Evolutionary conservation across 2,113 vertebrate species (phyloP).

Genomic region (Hymenochirus boettgeri): DNA sequence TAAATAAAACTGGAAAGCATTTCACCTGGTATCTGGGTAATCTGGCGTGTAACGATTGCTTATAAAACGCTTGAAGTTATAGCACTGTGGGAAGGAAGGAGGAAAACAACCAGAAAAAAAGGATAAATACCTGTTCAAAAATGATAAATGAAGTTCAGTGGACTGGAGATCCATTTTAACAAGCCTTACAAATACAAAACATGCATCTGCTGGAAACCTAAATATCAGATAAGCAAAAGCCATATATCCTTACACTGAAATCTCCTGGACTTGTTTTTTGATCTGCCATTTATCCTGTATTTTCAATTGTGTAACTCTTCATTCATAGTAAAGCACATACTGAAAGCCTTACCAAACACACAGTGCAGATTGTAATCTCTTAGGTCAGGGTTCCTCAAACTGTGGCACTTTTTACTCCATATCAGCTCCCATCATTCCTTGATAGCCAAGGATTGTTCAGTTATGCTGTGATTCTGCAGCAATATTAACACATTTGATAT

Average conservation of each 20-base stretch:
- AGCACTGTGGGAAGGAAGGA: constrained; percentile 4
- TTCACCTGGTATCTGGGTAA: neutral
- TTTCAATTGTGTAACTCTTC: neutral
- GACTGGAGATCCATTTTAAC: neutral
- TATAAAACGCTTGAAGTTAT: neutral
- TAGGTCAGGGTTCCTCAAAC: too few relatives aligned
- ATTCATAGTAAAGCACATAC: neutral
- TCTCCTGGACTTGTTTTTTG: neutral
- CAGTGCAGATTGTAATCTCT: too few relatives aligned
- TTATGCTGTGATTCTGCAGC: too few relatives aligned
- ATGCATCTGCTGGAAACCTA: neutral
- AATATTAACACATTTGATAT: too few relatives aligned
- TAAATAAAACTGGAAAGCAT: too few relatives aligned
- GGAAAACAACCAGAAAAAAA: constrained; percentile 8
- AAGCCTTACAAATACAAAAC: constrained; percentile 7
- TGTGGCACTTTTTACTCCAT: too few relatives aligned
- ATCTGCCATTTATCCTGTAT: neutral
- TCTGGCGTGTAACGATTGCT: neutral
- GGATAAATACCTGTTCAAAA: neutral
- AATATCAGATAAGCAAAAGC: constrained; percentile 3
- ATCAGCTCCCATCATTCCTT: too few relatives aligned
- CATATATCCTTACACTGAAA: neutral
- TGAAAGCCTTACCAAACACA: too few relatives aligned
- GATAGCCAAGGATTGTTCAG: too few relatives aligned
- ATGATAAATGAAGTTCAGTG: constrained; percentile 4